Evolutionary conservation across 2,888 invertebrate species (phyloP), one percentile per base, ranked within the genome.

Genomic region (Eristalis arbustorum): DNA sequence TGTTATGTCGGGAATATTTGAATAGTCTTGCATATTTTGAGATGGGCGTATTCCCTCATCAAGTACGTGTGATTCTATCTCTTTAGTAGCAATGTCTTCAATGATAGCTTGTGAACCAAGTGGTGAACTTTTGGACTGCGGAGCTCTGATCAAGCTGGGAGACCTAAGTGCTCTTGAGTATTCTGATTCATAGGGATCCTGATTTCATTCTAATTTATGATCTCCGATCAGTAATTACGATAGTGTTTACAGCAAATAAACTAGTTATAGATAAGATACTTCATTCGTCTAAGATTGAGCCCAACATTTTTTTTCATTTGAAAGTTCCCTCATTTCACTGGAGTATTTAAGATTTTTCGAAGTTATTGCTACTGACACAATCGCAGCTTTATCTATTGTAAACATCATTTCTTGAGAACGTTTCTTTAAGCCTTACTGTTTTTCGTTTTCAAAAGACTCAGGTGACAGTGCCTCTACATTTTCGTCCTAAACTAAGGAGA

Each of bases 331-430:
- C 10, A 31, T 31, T 31, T 31, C 22, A n/a, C 13, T 37, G 37
- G 13, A 10, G 13, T 13, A 13, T 13, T 37, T 3, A 13, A 64
- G 22, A 37, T 4, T 6, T 22, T 5, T 25, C 3, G 40, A 18
- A n/a, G 63, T 18, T 4, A 11, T 31, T 23, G 62, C 0, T 0
- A 28, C 13, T 3, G 42, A 13, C 28, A 61, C 73, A 18, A 63
- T 34, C 14, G 25, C 0, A 1, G 40, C 93, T 91, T 94, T 94
- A 85, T 94, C 94, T 3, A 96, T 96, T 89, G 95, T 96, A 91
- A 98, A 98, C 82, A 97, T 96, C 97, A 98, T 98, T 93, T 98
- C 98, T 89, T 96, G 96, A 0, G 97, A 98, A 82, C 98, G 94
- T 91, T 97, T 98, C 97, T 98, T 97, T 91, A 94, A 93, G 11